A percentile compares a stretch with the other conserved stretches of the same genome.
phyloP scores from a whole-genome alignment of 2,797 vertebrate species.

The Cynopterus sphinx region DNA sequence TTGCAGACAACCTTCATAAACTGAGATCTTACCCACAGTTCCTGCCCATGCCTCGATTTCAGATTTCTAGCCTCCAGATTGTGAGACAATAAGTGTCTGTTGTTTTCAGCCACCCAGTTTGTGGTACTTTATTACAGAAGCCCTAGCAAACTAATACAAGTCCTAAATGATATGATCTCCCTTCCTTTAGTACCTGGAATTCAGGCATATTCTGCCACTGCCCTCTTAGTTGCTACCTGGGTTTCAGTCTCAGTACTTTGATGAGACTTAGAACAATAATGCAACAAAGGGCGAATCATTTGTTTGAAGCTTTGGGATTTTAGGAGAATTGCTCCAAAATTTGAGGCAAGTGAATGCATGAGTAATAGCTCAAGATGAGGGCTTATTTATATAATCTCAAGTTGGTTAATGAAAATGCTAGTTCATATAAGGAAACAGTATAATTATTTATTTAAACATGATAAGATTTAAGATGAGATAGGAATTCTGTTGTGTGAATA shows the following conservation, averaged over 20 bases:
- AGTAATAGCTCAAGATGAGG: not conserved
- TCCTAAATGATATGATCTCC: not conserved
- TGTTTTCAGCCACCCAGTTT: not conserved
- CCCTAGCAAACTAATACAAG: not conserved
- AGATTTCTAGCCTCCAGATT: not conserved
- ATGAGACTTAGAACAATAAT: constrained; percentile 3
- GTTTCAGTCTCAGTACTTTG: not conserved
- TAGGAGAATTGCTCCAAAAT: constrained; percentile 9
- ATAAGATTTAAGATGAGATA: not conserved
- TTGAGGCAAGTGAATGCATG: not conserved
- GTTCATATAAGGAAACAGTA: not conserved
- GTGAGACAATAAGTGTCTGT: not conserved
- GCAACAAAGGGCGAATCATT: not conserved
- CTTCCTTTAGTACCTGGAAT: not conserved
- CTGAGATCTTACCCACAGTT: too few relatives aligned
- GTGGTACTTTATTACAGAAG: not conserved
- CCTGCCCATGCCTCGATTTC: not conserved
- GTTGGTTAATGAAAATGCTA: not conserved
- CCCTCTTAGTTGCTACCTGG: not conserved
- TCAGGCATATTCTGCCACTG: not conserved
- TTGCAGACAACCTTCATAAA: not conserved
- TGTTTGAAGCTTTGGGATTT: not conserved
- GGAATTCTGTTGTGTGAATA: not conserved
- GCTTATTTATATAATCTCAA: constrained; percentile 7
- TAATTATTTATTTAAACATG: not conserved